Conservation (phyloP, 2,797 vertebrate genomes). For the Enteromius unitaeniatus region DNA sequence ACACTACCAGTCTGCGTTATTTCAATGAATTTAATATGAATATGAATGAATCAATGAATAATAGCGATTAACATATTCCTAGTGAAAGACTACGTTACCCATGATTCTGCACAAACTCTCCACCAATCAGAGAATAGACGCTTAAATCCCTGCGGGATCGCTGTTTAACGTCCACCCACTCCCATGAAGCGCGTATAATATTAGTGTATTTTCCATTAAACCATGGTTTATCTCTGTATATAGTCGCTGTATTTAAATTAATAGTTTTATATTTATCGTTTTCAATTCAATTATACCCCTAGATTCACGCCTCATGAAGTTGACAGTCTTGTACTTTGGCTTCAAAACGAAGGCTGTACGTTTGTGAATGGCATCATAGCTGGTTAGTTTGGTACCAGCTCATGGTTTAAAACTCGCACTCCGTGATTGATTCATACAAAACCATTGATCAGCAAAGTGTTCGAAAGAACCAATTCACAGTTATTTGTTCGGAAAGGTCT, state of each 20-base stretch:
- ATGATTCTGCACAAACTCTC: not conserved
- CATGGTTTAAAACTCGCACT: not conserved
- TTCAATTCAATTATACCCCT: not conserved
- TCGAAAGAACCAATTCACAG: not conserved
- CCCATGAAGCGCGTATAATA: not conserved
- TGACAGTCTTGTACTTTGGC: no score
- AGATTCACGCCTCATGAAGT: not conserved
- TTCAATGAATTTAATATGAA: no score
- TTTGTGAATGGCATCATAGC: not conserved
- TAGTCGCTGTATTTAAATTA: not conserved
- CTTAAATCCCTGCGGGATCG: fast-evolving
- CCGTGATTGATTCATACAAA: no score
- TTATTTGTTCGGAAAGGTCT: not conserved
- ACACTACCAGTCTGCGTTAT: not conserved
- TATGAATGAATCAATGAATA: no score
- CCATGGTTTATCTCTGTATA: not conserved
- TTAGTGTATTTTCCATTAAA: not conserved
- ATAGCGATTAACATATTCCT: not conserved
- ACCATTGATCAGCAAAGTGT: not conserved
- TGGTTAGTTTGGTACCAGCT: not conserved
- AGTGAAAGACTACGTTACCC: not conserved
- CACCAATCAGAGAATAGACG: not conserved
- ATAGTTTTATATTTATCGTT: not conserved
- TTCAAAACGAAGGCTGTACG: not conserved
- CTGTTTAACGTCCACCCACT: not conserved